Conservation (phyloP, 1,140 invertebrate genomes). For the Drosophila kepulauana region DNA sequence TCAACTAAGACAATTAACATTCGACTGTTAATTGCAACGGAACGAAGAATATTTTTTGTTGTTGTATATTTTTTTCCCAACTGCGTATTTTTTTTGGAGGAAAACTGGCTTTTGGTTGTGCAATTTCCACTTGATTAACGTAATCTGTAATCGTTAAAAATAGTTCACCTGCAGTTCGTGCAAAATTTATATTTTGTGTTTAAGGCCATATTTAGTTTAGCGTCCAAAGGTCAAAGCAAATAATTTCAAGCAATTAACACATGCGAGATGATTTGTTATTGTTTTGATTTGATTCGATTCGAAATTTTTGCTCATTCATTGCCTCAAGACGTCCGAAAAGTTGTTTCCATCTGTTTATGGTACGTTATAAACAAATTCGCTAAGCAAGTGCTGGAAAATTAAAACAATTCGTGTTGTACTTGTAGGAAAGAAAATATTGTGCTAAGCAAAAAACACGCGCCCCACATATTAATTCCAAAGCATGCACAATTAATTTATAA, state of each 20-base stretch:
- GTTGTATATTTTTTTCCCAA: not conserved
- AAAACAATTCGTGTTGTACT: not conserved
- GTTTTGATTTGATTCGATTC: constrained; percentile 14
- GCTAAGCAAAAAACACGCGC: constrained; percentile 7
- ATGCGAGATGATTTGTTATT: constrained; percentile 16
- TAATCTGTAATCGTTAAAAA: constrained; percentile 6
- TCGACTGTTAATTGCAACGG: constrained; percentile 7
- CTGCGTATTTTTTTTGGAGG: not conserved
- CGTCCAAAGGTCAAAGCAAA: constrained; percentile 30
- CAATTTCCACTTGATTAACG: not conserved
- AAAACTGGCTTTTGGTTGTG: not conserved
- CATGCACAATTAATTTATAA: constrained; percentile 14
- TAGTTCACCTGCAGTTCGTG: constrained; percentile 9
- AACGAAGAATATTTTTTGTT: not conserved
- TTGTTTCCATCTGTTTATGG: not conserved
- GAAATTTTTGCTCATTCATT: not conserved
- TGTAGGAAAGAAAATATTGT: not conserved
- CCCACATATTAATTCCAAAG: constrained; percentile 19
- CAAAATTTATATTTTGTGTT: not conserved
- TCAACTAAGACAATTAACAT: constrained; percentile 28
- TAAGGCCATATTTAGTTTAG: not conserved
- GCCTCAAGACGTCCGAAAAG: not conserved
- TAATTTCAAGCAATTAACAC: constrained; percentile 28
- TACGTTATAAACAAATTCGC: not conserved
- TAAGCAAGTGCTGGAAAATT: not conserved